Base-by-base conservation (phyloP, 2,113 vertebrate genomes). In the Platichthys stellatus region DNA sequence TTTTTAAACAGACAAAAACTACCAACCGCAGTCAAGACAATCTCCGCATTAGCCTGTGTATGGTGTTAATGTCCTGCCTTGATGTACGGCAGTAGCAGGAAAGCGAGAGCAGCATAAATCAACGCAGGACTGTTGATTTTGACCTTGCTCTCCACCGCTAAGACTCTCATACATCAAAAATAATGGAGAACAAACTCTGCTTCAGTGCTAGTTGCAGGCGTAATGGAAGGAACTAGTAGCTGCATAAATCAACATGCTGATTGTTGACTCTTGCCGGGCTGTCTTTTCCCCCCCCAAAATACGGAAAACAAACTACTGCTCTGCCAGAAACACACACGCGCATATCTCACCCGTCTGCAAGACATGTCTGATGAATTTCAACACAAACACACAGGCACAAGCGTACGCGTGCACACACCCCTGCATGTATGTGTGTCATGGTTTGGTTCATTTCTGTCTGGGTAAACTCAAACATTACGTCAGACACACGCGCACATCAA, bases 221-320 rank as follows among this genome's bases (percentile, higher is more conserved):
- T 91, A 88, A 93, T 92, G 92, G 90, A 93, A 92, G 90, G 86
- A 93, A 89, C 90, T 89, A 78, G 90, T 83, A 90, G 92, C 86
- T 78, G 89, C 85, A 87, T 90, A 91, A 90, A 93, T 90, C 86
- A 92, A 90, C 90, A 89, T 78, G 91, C 88, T 90, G 86, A 85
- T 92, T 90, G 90, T 91, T 93, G 90, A 92, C 80, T 87, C 79
- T 90, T 23, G 76, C 84, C 81, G 54, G 14, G 81, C 86, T 76
- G 81, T 87, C 88, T 81, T 82, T 59, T 28, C 26, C 31, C 47
- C 47, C 68, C 74, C 71, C 63, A 86, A 89, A 88, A 87, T 77
- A 86, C 64, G 76, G 83, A 93, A 93, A 93, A 88, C 87, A 89
- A 92, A 90, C 88, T 64, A 31, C 38, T 67, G 70, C 58, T 63